Evolutionary conservation across 2,888 invertebrate genomes (phyloP).

Genomic region (Agapostemon virescens): DNA sequence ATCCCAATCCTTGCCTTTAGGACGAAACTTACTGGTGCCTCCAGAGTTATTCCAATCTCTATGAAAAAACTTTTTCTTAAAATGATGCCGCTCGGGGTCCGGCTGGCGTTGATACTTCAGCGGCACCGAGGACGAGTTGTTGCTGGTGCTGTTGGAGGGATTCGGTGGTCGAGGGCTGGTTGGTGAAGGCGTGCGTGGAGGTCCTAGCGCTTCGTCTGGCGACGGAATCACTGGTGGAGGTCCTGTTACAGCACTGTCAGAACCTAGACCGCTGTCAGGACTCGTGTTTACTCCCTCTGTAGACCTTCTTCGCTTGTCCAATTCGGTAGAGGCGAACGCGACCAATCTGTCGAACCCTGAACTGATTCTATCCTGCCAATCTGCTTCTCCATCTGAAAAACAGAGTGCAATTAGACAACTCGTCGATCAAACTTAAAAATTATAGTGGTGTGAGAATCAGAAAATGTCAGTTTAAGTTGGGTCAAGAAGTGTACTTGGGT

Average conservation of each 20-base stretch:
- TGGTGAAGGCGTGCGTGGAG: constrained; percentile 83
- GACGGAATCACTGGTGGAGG: constrained; percentile 78
- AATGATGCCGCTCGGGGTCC: constrained; percentile 84
- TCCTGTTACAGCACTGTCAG: constrained; percentile 75
- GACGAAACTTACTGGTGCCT: constrained; percentile 84
- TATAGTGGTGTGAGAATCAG: neutral
- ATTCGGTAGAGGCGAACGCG: constrained; percentile 94
- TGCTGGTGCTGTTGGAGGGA: constrained; percentile 79
- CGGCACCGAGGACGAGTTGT: constrained; percentile 72
- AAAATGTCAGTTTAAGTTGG: neutral
- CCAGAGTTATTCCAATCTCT: constrained; percentile 81
- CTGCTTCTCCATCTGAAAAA: constrained; percentile 87
- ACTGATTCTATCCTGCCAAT: constrained; percentile 96
- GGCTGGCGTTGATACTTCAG: constrained; percentile 79
- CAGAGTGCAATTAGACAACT: constrained; percentile 31
- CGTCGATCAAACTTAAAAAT: neutral
- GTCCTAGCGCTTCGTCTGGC: constrained; percentile 81
- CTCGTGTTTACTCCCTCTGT: constrained; percentile 92
- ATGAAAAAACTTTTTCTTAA: constrained; percentile 93
- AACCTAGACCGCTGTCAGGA: constrained; percentile 92
- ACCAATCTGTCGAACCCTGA: constrained; percentile 96
- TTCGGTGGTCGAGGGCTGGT: constrained; percentile 81
- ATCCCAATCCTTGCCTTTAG: constrained; percentile 88
- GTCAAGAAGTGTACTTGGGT: no score
- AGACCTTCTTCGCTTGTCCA: constrained; percentile 92